These are phyloP conservation scores for Auanema freiburgensis DNA, from an alignment of 2,888 invertebrate genomes.

Conservation along the genomic window DNA sequence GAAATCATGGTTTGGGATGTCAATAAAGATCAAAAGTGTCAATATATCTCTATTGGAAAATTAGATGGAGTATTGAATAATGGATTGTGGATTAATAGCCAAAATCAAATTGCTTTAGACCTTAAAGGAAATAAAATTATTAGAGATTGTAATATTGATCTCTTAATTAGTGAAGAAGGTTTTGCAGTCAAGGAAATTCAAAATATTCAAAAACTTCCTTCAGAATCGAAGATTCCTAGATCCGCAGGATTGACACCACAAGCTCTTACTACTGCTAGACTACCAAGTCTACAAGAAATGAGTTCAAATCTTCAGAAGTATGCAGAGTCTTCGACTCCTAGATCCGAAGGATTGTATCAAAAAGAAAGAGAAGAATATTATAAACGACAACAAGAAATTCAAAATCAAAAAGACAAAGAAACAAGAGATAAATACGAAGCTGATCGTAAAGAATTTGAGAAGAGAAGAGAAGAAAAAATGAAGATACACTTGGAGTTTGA, in stretches of 20 bases:
- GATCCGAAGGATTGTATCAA: slow-evolving; percentile 5
- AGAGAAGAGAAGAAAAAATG: slow-evolving; percentile 26
- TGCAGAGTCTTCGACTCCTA: too few species aligned
- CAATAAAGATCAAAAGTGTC: slow-evolving; percentile 28
- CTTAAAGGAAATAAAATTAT: slow-evolving; percentile 22
- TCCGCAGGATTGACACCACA: slow-evolving; percentile 12
- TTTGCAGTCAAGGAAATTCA: slow-evolving; percentile 27
- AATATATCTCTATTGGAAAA: slow-evolving; percentile 32
- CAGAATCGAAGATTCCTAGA: slow-evolving; percentile 13
- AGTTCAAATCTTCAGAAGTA: slow-evolving; percentile 11
- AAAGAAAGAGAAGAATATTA: slow-evolving; percentile 26
- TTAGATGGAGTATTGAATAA: slow-evolving; percentile 35
- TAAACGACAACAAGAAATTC: slow-evolving; percentile 17
- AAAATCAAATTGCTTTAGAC: slow-evolving; percentile 38
- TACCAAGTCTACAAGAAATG: slow-evolving; percentile 13
- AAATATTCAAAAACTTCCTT: slow-evolving; percentile 1
- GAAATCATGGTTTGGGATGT: background rate
- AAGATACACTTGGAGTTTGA: slow-evolving; percentile 20
- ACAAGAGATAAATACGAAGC: background rate
- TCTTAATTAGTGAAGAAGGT: slow-evolving; percentile 28
- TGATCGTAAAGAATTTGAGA: slow-evolving; percentile 21
- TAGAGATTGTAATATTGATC: slow-evolving; percentile 20
- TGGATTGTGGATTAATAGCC: slow-evolving; percentile 34
- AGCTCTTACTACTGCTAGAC: background rate
- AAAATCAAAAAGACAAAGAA: slow-evolving; percentile 14